Base-by-base conservation (phyloP, 1,140 invertebrate species). In the Drosophila biarmipes region DNA sequence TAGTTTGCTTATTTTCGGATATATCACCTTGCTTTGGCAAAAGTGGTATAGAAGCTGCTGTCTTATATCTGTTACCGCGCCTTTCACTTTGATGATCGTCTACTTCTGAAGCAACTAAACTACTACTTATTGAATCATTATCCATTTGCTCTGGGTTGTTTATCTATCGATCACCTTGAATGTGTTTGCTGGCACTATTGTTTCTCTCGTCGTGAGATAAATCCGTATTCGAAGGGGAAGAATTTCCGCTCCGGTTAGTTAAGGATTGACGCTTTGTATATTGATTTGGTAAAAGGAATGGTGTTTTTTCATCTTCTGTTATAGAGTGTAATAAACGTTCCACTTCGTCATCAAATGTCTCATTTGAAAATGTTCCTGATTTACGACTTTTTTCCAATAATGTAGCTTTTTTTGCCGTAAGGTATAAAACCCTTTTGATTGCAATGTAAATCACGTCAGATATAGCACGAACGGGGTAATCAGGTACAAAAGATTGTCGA, bases 321-420 rank as follows among this genome's bases (percentile, higher is more conserved):
- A 89, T 67, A 11, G 84, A 89, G 48, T 89, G 84, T n/a, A 89
- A 52, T 15, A 89, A 94, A 92, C 95, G 96, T 90, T 96, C 95
- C 17, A 96, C 95, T 93, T 96, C 95, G 71, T 95, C 95, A 68
- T 96, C 95, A 76, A 96, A 95, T 55, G 95, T 94, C 78, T 96
- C 95, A 48, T 78, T 92, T 10, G 90, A 91, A n/a, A 92, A 90
- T 31, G 87, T 91, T 31, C 92, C 92, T 4, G 91, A 92, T 68
- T 92, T 93, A 27, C 95, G 94, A 6, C 94, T 94, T 73, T 94
- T 94, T 92, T 97, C 96, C 93, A 97, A 94, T 8, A 97, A 91
- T 0, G 97, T 97, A 0, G 98, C 97, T 24, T 97, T 95, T 80
- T 97, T 96, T 0, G 98, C 98, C 2, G 97, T 97, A 59, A 98